phyloP scores from a whole-genome alignment of 2,888 invertebrate species.

The Coelopa pilipes region DNA sequence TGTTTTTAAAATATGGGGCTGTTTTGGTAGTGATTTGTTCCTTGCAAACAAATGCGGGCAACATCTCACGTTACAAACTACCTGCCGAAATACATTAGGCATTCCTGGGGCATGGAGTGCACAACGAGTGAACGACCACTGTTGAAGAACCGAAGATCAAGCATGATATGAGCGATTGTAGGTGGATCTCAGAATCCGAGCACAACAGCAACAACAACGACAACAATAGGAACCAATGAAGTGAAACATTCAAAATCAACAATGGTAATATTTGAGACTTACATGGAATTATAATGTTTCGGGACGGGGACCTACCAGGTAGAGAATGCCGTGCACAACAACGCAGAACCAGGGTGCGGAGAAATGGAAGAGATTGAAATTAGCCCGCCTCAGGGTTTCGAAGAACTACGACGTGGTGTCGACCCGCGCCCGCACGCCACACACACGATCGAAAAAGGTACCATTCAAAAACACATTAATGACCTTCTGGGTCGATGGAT shows the following conservation, averaged over 20 bases:
- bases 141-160: no score
- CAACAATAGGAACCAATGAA: conserved; percentile 12
- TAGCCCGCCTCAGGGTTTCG: conserved; percentile 11
- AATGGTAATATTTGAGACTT: not conserved
- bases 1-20: not conserved
- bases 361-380: not conserved
- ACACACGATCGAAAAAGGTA: not conserved
- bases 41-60: not conserved
- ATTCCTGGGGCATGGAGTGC: not conserved
- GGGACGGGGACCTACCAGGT: conserved; percentile 1
- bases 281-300: conserved; percentile 5
- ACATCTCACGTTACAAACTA: not conserved
- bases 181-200: not conserved
- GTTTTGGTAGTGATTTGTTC: not conserved
- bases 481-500: not conserved
- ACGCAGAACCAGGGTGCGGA: not conserved
- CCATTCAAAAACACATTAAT: not conserved
- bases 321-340: conserved; percentile 2
- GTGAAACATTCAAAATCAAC: not conserved
- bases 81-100: conserved; percentile 11
- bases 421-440: not conserved
- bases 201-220: not conserved
- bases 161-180: conserved; percentile 4
- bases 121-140: no score
- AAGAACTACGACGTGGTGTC: not conserved